A percentile compares a stretch with the other conserved stretches of the same genome.
Conservation (phyloP, 2,113 vertebrate species). For the crab-eating macaque (Macaca fascicularis) region T2T-MFA8v1.1 NC_088389.1:94251501-94252000, state of each 20-base stretch:
- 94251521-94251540: background rate
- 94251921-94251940: background rate
- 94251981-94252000: background rate
- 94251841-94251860: background rate
- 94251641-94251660: background rate
- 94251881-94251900: background rate
- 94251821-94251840: background rate
- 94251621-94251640: background rate
- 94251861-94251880: background rate
- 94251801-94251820: background rate
- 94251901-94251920: background rate
- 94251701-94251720: background rate
- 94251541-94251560: background rate
- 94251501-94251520: background rate
- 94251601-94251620: background rate
- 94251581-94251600: background rate
- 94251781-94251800: background rate
- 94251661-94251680: background rate
- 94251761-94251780: background rate
- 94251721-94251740: background rate
- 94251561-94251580: background rate
- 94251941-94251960: background rate
- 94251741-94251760: background rate
- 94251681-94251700: fast-evolving
- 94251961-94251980: background rate